Conservation (phyloP, 1,140 invertebrate species). For the Maniola jurtina region DNA sequence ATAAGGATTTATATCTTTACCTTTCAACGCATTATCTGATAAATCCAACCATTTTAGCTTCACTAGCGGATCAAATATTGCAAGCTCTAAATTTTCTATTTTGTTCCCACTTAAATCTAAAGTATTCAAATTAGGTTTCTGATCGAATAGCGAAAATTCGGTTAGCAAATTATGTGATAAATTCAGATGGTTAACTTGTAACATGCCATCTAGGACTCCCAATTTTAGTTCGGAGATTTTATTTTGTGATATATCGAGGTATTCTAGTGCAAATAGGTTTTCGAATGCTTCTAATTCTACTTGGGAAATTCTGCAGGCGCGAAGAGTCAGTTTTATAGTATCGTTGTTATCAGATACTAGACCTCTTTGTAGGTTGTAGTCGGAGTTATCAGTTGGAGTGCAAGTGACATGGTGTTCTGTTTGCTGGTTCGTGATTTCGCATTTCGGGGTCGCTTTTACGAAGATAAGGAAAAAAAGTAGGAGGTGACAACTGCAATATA, state of each 20-base stretch:
- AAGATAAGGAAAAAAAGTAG: neutral
- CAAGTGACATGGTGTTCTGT: neutral
- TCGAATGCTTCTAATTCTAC: slow-evolving; percentile 52
- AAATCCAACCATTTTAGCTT: slow-evolving; percentile 53
- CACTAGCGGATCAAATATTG: slow-evolving; percentile 51
- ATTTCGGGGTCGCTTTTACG: slow-evolving; percentile 1
- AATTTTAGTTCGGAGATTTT: slow-evolving; percentile 46
- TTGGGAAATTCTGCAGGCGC: slow-evolving; percentile 46
- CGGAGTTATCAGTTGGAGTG: slow-evolving; percentile 7
- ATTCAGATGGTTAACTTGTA: slow-evolving; percentile 47
- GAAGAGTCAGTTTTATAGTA: slow-evolving; percentile 42
- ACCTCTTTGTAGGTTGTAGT: slow-evolving; percentile 42
- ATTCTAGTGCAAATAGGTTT: slow-evolving; percentile 38
- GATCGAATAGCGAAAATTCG: slow-evolving; percentile 38
- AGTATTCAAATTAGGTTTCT: slow-evolving; percentile 41
- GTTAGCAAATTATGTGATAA: slow-evolving; percentile 48
- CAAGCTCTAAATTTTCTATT: slow-evolving; percentile 39
- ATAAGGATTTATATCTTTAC: slow-evolving; percentile 15
- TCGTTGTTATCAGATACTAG: slow-evolving; percentile 50
- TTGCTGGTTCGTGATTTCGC: neutral
- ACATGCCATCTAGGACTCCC: slow-evolving; percentile 45
- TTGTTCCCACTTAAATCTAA: slow-evolving; percentile 56
- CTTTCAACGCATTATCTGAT: slow-evolving; percentile 45
- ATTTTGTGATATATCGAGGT: slow-evolving; percentile 57
- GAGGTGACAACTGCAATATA: neutral